These are phyloP conservation scores for Ariopsis seemanni DNA, from an alignment of 2,113 vertebrate genomes.

Conservation along the genomic window DNA sequence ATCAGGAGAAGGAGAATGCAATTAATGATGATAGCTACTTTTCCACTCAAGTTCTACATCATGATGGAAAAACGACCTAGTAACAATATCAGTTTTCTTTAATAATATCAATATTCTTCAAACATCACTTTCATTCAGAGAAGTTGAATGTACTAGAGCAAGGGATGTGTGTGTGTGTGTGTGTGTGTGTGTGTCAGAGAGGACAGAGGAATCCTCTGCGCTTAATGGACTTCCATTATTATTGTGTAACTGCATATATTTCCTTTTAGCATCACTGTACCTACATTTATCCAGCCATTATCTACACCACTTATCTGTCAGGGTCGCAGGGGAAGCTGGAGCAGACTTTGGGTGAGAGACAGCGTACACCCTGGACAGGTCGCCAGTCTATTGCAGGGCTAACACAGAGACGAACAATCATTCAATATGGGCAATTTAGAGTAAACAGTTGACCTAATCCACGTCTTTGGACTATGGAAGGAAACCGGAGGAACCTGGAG, in stretches of 20 bases:
- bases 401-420: no score
- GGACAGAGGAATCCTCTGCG: neutral
- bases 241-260: neutral
- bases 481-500: no score
- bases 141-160: neutral
- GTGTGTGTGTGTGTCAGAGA: neutral
- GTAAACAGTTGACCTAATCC: no score
- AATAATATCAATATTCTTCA: no score
- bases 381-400: no score
- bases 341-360: no score
- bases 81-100: neutral
- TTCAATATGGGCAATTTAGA: no score
- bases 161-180: neutral
- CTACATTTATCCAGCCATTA: neutral
- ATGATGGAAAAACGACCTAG: neutral
- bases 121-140: neutral
- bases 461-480: no score
- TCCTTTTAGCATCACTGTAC: neutral
- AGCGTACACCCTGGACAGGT: no score
- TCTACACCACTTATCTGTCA: no score
- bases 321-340: no score
- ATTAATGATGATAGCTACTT: conserved; percentile 6
- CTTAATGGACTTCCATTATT: neutral
- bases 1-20: neutral
- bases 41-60: neutral